phyloP scores from a whole-genome alignment of 2,888 invertebrate genomes.

The Dorcus hopei region DNA sequence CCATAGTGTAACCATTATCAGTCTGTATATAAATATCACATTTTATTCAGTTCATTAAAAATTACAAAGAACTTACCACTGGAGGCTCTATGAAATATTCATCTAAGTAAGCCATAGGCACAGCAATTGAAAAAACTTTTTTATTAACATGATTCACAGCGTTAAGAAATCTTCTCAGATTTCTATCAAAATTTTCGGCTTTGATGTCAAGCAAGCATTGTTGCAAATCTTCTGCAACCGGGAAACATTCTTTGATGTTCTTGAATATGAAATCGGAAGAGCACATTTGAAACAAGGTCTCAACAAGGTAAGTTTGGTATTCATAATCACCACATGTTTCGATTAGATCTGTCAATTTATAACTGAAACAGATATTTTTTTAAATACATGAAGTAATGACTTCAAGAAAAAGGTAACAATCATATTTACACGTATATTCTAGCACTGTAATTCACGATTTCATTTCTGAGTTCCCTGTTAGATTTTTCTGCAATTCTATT shows the following conservation, averaged over 20 bases:
- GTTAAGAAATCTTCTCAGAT: slow-evolving; percentile 4
- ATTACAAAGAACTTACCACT: not conserved
- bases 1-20: not conserved
- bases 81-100: slow-evolving; percentile 4
- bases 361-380: not conserved
- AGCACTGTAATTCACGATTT: not conserved
- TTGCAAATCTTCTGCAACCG: slow-evolving; percentile 7
- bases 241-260: slow-evolving; percentile 6
- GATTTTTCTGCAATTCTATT: slow-evolving; percentile 1
- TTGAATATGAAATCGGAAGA: not conserved
- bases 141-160: slow-evolving; percentile 1
- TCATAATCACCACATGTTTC: slow-evolving; percentile 12
- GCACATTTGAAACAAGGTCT: slow-evolving; percentile 11
- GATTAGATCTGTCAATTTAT: slow-evolving; percentile 5
- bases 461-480: slow-evolving; percentile 1
- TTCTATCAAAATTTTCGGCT: slow-evolving; percentile 3
- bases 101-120: slow-evolving; percentile 1
- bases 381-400: not conserved
- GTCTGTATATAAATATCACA: not conserved
- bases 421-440: slow-evolving; percentile 9
- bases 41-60: not conserved
- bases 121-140: slow-evolving; percentile 8
- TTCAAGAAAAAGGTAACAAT: not conserved
- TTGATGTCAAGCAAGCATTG: slow-evolving; percentile 3
- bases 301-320: slow-evolving; percentile 8